Evolutionary conservation across 2,797 vertebrate species (phyloP).

Genomic region (Borostomias antarcticus): DNA sequence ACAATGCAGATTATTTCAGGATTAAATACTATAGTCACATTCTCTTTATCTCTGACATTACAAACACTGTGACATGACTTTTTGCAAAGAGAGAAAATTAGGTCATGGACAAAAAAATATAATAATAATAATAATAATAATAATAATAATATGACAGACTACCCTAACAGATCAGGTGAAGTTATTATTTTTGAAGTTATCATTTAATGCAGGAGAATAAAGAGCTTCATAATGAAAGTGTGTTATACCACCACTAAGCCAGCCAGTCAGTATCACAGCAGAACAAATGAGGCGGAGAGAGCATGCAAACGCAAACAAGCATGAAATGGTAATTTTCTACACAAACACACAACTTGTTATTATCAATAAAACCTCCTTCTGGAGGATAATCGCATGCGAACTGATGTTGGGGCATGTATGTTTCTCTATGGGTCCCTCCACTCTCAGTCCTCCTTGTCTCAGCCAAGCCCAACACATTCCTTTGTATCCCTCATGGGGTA

Average conservation of each 20-base stretch:
- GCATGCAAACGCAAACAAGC: background rate
- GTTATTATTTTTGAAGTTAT: too few species aligned
- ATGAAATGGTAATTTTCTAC: background rate
- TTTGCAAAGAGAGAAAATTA: background rate
- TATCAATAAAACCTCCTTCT: background rate
- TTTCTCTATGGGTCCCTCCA: too few species aligned
- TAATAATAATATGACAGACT: background rate
- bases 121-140: background rate
- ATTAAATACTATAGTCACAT: constrained; percentile 1
- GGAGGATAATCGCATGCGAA: background rate
- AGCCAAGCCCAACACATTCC: background rate
- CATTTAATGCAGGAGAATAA: background rate
- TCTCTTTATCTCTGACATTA: constrained; percentile 1
- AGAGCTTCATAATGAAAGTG: background rate
- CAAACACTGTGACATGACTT: background rate
- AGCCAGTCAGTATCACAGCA: background rate
- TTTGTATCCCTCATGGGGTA: background rate
- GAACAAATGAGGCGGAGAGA: background rate
- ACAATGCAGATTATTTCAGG: background rate
- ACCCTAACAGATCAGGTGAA: background rate
- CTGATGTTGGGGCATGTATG: background rate
- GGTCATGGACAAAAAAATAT: background rate
- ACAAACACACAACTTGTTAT: background rate
- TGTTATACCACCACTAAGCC: background rate
- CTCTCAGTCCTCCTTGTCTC: background rate